Evolutionary conservation across 2,113 vertebrate genomes (phyloP).

Genomic region (Ochotona princeps): DNA sequence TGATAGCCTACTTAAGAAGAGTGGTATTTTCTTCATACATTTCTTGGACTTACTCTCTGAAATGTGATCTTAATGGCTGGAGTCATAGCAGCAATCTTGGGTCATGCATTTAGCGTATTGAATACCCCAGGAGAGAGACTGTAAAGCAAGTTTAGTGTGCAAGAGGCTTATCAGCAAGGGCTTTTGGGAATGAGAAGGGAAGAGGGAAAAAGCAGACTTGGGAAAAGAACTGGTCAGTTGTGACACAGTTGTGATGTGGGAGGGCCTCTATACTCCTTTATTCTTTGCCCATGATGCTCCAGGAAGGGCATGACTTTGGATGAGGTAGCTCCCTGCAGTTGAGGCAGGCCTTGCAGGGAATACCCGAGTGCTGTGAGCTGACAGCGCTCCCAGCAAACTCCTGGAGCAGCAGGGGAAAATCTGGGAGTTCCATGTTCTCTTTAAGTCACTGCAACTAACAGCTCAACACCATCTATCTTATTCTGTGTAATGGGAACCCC

Average conservation of each 20-base stretch:
- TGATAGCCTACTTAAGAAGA: background rate
- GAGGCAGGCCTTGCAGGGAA: too few species aligned
- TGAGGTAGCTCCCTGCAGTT: background rate
- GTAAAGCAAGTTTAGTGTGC: background rate
- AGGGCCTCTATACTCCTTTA: background rate
- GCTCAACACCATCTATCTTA: background rate
- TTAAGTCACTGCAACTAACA: background rate
- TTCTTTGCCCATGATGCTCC: background rate
- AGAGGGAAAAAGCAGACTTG: background rate
- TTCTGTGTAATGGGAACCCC: background rate
- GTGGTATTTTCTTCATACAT: background rate
- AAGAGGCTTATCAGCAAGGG: background rate
- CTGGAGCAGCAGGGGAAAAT: too few species aligned
- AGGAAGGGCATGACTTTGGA: background rate
- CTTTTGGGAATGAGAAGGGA: accelerated
- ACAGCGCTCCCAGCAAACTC: too few species aligned
- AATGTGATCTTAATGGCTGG: background rate
- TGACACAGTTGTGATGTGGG: background rate
- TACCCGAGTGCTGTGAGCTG: too few species aligned
- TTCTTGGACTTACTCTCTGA: background rate
- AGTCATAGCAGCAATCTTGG: background rate
- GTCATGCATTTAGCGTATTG: background rate
- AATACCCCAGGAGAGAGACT: background rate
- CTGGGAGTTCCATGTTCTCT: background rate
- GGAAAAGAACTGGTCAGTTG: background rate